Evolutionary conservation across 1,140 invertebrate species (phyloP).

Genomic region (Drosophila parvula): DNA sequence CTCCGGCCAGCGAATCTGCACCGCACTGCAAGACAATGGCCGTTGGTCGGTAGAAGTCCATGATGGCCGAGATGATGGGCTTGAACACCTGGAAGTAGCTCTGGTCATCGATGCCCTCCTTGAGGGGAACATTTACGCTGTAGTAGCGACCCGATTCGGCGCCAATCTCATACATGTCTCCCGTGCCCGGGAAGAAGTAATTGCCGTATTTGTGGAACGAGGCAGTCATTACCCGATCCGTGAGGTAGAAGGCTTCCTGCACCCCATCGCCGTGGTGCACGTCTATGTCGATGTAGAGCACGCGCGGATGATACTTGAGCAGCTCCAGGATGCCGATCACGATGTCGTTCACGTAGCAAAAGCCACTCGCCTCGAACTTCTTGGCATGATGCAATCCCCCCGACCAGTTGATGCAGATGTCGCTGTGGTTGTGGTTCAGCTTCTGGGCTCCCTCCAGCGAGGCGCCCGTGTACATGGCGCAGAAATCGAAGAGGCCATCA

Average conservation of each 20-base stretch:
- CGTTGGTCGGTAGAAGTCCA: slow-evolving; percentile 98
- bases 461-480: slow-evolving; percentile 98
- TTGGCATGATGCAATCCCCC: slow-evolving; percentile 99
- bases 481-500: slow-evolving; percentile 99
- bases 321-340: slow-evolving; percentile 99
- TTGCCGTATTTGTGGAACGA: slow-evolving; percentile 99
- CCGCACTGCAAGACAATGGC: slow-evolving; percentile 99
- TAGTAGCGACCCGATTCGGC: slow-evolving; percentile 97
- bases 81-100: slow-evolving; percentile 98
- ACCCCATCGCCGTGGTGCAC: slow-evolving; percentile 99
- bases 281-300: slow-evolving; percentile 99
- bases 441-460: slow-evolving; percentile 97
- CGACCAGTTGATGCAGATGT: slow-evolving; percentile 99
- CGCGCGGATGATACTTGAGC: slow-evolving; percentile 96
- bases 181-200: slow-evolving; percentile 99
- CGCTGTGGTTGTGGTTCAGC: slow-evolving; percentile 96
- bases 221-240: slow-evolving; percentile 99
- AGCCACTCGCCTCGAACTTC: slow-evolving; percentile 97
- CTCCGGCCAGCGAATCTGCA: slow-evolving; percentile 98
- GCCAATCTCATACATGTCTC: slow-evolving; percentile 99
- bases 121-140: slow-evolving; percentile 98
- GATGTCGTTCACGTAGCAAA: slow-evolving; percentile 93
- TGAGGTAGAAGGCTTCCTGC: slow-evolving; percentile 99
- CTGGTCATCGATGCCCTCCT: slow-evolving; percentile 98
- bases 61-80: slow-evolving; percentile 96